Evolutionary conservation across 2,888 invertebrate genomes (phyloP).

Genomic region (Drosophila trichaetosa): DNA sequence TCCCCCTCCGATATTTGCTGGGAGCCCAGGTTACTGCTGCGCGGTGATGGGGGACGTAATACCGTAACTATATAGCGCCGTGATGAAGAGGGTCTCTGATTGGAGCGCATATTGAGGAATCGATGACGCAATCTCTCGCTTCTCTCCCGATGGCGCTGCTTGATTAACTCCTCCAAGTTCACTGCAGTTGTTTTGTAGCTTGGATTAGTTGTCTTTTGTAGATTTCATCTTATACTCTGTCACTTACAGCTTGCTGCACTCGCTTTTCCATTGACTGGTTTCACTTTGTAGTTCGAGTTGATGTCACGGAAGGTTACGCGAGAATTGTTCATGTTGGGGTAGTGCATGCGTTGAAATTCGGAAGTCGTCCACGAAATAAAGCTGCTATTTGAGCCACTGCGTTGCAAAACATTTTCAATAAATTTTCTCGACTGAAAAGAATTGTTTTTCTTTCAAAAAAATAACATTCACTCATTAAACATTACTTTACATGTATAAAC

Average conservation of each 20-base stretch:
- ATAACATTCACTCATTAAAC: neutral
- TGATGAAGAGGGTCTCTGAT: slow-evolving; percentile 17
- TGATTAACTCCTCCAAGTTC: slow-evolving; percentile 64
- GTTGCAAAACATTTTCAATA: neutral
- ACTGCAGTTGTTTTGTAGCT: slow-evolving; percentile 33
- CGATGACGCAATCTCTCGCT: slow-evolving; percentile 67
- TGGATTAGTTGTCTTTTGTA: neutral
- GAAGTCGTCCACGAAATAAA: slow-evolving; percentile 14
- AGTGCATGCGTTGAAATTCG: slow-evolving; percentile 3
- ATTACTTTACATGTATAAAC: too few species aligned
- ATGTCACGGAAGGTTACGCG: neutral
- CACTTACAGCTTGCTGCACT: slow-evolving; percentile 45
- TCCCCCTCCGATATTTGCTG: slow-evolving; percentile 1
- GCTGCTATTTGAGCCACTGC: neutral
- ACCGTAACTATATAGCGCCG: slow-evolving; percentile 55
- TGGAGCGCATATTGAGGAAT: slow-evolving; percentile 50
- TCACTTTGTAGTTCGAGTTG: neutral
- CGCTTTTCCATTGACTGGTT: neutral
- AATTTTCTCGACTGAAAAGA: neutral
- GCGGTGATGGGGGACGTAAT: slow-evolving; percentile 53
- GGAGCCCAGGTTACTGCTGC: slow-evolving; percentile 7
- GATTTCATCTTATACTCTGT: neutral
- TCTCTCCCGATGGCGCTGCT: slow-evolving; percentile 66
- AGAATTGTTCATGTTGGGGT: slow-evolving; percentile 3
- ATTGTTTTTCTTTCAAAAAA: neutral